Percentiles rank a stretch among this genome's conserved stretches.
Conservation (phyloP, 2,113 vertebrate species). For the Heteronetta atricapilla region DNA sequence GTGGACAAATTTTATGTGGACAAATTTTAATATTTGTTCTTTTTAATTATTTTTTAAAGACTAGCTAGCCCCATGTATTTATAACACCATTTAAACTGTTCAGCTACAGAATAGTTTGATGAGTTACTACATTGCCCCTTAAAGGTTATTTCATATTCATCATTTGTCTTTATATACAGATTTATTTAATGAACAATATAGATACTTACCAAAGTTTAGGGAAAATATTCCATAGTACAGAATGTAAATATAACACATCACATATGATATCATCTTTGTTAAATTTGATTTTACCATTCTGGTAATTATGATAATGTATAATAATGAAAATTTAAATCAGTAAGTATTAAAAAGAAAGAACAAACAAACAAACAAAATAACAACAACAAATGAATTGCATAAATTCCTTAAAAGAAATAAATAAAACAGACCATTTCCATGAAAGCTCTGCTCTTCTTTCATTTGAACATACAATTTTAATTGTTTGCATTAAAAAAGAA, state of each 20-base stretch:
- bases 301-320: background rate
- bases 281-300: background rate
- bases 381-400: background rate
- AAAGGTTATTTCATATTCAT: background rate
- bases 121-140: background rate
- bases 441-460: background rate
- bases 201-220: background rate
- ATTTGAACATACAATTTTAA: background rate
- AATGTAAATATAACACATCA: background rate
- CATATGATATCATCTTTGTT: background rate
- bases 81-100: background rate
- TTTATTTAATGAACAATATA: background rate
- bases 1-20: background rate
- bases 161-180: background rate
- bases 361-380: too few species aligned
- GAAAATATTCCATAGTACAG: background rate
- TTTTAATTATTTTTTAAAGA: background rate
- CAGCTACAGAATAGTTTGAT: background rate
- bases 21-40: background rate
- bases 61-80: background rate
- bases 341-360: background rate
- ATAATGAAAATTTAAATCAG: background rate
- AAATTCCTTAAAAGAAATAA: background rate
- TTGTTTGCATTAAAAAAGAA: background rate
- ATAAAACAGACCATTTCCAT: background rate